These are phyloP conservation scores for Vireo altiloquus DNA, from an alignment of 2,113 vertebrate species.

Conservation along the genomic window DNA sequence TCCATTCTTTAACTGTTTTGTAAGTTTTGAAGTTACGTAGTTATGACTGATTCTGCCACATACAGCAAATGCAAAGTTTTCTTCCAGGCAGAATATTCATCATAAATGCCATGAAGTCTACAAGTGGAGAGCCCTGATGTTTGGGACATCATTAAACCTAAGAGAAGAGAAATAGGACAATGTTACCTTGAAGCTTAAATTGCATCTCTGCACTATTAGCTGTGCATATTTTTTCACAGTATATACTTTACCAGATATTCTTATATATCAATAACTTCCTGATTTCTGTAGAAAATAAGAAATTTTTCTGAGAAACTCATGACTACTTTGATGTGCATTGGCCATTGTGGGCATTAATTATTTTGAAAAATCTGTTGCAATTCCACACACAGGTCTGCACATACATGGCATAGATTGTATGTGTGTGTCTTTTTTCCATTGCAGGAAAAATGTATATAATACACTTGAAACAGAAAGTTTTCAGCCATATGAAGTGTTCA, in stretches of 20 bases:
- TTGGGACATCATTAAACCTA: background rate
- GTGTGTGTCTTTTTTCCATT: background rate
- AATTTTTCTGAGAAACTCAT: background rate
- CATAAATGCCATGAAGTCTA: background rate
- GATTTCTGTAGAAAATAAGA: background rate
- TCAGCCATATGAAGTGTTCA: background rate
- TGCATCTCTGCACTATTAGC: background rate
- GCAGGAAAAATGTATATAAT: background rate
- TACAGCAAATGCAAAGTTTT: background rate
- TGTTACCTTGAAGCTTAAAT: background rate
- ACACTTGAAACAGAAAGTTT: background rate
- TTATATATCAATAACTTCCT: background rate
- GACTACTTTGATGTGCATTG: background rate
- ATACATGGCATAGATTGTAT: background rate
- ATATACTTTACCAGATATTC: background rate
- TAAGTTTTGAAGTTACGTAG: background rate
- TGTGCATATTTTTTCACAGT: background rate
- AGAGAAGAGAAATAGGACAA: background rate
- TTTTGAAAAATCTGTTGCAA: background rate
- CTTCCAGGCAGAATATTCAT: background rate
- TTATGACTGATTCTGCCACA: background rate
- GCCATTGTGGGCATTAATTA: background rate
- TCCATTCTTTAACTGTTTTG: background rate
- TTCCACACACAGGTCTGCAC: background rate
- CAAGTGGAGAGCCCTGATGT: rapidly evolving